Base-by-base conservation (phyloP, 2,888 invertebrate genomes). In the Gymnosoma rotundatum region DNA sequence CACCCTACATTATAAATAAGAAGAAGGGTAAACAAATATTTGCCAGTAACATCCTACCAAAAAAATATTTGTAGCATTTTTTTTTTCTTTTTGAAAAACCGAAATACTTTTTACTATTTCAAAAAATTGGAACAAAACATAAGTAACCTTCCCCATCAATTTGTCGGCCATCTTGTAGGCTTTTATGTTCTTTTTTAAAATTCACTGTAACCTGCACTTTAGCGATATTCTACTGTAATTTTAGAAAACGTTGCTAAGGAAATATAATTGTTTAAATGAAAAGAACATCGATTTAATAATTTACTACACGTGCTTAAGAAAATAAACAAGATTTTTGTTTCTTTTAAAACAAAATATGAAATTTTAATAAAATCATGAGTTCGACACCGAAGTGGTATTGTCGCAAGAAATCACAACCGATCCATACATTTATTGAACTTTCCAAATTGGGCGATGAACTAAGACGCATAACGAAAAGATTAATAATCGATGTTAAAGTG, bases 311-410 rank as follows among this genome's bases (percentile, higher is more conserved):
- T 67, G 66, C 56, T 25, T 25, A 50, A 32, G 14, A 52, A 66
- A 66, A n/a, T 10, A 63, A 78, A 54, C 0, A 60, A 32, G 4
- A 32, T 8, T 45, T 45, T 52, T 32, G 21, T 20, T 50, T 12
- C 2, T 0, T 2, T n/a, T 3, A 4, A 38, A 50, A 12, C 21
- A 61, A 25, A 56, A 0, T 50, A 63, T 18, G n/a, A 21, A 21
- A 48, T 64, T 58, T 6, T 42, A n/a, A 21, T 70, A 25, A 56
- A 25, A 79, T 54, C 52, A 90, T 90, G 90, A 90, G 88, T 87
- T 89, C 90, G 67, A 90, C 90, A 72, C 91, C 90, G 67, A 90
- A 90, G 88, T 89, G 91, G 91, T 89, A 90, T 87, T 89, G 92
- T 89, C 90, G 90, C 88, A 89, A 89, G 87, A 89, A 91, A 89